Evolutionary conservation across 2,113 vertebrate genomes (phyloP).

Genomic region (Mormyrus lacerda): DNA sequence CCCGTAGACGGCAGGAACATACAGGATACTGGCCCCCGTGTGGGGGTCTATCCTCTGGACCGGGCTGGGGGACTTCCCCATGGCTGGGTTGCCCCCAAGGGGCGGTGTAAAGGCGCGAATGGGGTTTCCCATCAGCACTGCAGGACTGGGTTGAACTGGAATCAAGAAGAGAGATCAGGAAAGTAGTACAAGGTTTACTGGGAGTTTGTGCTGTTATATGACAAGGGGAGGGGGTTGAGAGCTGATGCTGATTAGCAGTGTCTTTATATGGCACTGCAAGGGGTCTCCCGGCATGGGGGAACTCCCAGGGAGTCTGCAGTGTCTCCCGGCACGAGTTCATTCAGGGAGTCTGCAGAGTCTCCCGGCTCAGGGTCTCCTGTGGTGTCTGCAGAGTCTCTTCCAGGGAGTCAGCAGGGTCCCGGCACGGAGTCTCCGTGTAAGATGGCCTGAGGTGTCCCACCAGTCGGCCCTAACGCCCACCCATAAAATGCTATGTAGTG

Average conservation of each 20-base stretch:
- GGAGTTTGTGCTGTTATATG: neutral
- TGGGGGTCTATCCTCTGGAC: constrained; percentile 98
- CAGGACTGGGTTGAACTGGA: constrained; percentile 87
- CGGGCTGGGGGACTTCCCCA: constrained; percentile 96
- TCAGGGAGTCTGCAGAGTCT: neutral
- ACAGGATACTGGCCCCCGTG: constrained; percentile 93
- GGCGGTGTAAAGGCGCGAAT: constrained; percentile 91
- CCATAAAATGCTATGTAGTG: neutral
- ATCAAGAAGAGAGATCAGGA: constrained; percentile 27
- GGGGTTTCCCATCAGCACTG: constrained; percentile 93
- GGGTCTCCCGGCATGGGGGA: neutral
- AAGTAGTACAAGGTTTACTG: neutral
- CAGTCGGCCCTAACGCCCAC: neutral
- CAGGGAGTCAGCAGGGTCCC: neutral
- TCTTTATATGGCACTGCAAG: neutral
- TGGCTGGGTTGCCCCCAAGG: constrained; percentile 71
- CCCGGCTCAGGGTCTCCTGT: too few species aligned
- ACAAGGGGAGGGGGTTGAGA: neutral
- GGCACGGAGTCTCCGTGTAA: neutral
- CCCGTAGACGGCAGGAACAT: constrained; percentile 95
- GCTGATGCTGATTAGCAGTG: neutral
- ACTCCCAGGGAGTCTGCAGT: neutral
- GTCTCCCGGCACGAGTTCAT: neutral
- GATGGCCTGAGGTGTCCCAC: neutral
- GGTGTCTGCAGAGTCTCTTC: too few species aligned